Conservation (phyloP, 1,140 invertebrate genomes). For the Philopotamus ludificatus region DNA sequence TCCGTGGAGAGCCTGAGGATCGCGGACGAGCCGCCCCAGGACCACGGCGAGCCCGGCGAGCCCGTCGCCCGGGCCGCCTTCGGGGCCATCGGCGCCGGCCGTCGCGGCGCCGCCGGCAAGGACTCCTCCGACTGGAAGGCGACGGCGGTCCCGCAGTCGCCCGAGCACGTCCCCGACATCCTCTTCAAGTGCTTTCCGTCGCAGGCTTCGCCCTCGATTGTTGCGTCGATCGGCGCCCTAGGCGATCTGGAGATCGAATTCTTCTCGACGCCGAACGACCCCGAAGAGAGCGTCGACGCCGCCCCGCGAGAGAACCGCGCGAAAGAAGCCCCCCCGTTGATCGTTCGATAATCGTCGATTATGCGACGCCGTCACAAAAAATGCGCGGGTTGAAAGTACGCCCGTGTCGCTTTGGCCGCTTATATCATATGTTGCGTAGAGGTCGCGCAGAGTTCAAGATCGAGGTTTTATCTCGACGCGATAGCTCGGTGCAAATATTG, state of each 20-base stretch:
- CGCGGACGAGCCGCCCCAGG: slow-evolving; percentile 44
- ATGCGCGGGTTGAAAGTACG: no score
- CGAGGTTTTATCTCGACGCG: no score
- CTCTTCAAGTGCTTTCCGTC: slow-evolving; percentile 36
- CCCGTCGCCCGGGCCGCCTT: slow-evolving; percentile 51
- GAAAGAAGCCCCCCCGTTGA: no score
- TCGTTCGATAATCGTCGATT: no score
- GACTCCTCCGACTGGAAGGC: slow-evolving; percentile 40
- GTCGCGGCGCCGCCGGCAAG: slow-evolving; percentile 49
- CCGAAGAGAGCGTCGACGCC: not conserved
- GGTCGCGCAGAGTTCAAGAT: no score
- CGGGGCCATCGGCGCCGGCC: slow-evolving; percentile 57
- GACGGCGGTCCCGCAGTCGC: slow-evolving; percentile 14
- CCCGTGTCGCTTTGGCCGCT: no score
- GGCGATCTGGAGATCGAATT: slow-evolving; percentile 77
- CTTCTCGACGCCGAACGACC: slow-evolving; percentile 57
- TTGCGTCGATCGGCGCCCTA: slow-evolving; percentile 74
- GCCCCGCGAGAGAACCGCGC: no score
- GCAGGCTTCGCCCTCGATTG: slow-evolving; percentile 72
- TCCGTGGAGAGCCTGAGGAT: slow-evolving; percentile 33
- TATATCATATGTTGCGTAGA: no score
- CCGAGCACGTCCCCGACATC: slow-evolving; percentile 25
- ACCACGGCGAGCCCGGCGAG: slow-evolving; percentile 46
- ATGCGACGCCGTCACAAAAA: no score
- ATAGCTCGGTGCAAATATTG: no score